Base-by-base conservation (phyloP, 2,113 vertebrate genomes). In the Trematomus loennbergii region DNA sequence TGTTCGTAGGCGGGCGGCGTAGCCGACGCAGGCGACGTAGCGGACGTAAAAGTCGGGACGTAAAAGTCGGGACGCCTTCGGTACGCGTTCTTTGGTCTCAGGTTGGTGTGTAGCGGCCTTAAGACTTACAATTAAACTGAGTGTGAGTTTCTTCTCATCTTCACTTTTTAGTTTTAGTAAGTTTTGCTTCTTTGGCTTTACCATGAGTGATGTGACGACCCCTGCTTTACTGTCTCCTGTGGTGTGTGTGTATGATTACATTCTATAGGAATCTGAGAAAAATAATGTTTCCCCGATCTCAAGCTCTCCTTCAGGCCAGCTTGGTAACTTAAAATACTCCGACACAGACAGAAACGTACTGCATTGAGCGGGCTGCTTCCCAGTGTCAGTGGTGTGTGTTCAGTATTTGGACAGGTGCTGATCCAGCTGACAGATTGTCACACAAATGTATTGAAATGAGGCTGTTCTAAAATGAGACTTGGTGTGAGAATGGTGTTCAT, bases 381-480 rank as follows among this genome's bases (percentile, higher is more conserved):
- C 22, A 49, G 16, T 22, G 45, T 65, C 20, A 0, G 52, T 48
- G 36, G 62, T 60, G 40, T 75, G 4, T 70, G 20, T 49, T 40
- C 36, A 3, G 12, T 40, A 1, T 49, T 33, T 46, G 50, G 8
- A 15, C 33, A 69, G 58, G 52, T 70, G 70, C 60, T 60, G 64
- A 25, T 60, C 58, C 17, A 48, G 16, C 46, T 48, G 66, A 55
- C 57, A 67, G 22, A 12, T 58, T 58, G 7, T 40, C 36, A 40
- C 36, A 16, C 53, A 60, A 33, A 15, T 10, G 10, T 72, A 5
- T 20, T 36, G 40, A 46, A 53, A 61, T 82, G 6, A 67, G 72
- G 2, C 54, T 64, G 46, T 43, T 59, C 9, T 49, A 15, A 45
- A 40, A 40, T 40, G 36, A 40, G 13, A 52, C 45, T 50, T 63